These are phyloP conservation scores for Melipona bicolor DNA, from an alignment of 2,888 invertebrate species.

Conservation along the genomic window DNA sequence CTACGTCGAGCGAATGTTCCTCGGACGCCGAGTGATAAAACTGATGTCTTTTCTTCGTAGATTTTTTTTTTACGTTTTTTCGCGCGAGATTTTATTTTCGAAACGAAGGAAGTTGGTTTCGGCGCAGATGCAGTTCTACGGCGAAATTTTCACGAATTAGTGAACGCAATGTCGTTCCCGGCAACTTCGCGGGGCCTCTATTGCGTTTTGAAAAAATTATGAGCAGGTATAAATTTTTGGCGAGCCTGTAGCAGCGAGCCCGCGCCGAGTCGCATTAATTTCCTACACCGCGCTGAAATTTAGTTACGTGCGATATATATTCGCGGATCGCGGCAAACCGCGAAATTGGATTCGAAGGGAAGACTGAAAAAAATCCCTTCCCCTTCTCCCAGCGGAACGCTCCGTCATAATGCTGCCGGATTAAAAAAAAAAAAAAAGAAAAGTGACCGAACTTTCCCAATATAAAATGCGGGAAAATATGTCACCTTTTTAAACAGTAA, in stretches of 20 bases:
- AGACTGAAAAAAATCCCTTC: not conserved
- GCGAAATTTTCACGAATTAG: not conserved
- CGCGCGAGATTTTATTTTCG: not conserved
- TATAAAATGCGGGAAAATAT: constrained; percentile 5
- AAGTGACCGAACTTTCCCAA: not conserved
- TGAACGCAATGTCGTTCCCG: not conserved
- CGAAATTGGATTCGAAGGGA: constrained; percentile 27
- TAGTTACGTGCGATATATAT: constrained; percentile 35
- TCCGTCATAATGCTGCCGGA: not conserved
- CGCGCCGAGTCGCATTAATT: constrained; percentile 19
- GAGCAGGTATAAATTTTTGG: constrained; percentile 13
- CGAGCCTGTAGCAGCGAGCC: not conserved
- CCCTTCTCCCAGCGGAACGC: not conserved
- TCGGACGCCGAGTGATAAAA: too few relatives aligned
- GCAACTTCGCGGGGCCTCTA: not conserved
- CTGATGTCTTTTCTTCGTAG: too few relatives aligned
- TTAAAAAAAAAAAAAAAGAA: too few relatives aligned
- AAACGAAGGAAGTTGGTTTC: not conserved
- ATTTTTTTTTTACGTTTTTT: not conserved
- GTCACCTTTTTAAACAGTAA: not conserved
- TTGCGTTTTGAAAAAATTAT: constrained; percentile 8
- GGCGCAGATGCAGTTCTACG: not conserved
- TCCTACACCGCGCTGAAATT: constrained; percentile 20
- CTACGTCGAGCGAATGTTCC: not conserved
- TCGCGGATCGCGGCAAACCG: constrained; percentile 17